Evolutionary conservation across 2,888 invertebrate species (phyloP).

Genomic region (Dolomedes plantarius): DNA sequence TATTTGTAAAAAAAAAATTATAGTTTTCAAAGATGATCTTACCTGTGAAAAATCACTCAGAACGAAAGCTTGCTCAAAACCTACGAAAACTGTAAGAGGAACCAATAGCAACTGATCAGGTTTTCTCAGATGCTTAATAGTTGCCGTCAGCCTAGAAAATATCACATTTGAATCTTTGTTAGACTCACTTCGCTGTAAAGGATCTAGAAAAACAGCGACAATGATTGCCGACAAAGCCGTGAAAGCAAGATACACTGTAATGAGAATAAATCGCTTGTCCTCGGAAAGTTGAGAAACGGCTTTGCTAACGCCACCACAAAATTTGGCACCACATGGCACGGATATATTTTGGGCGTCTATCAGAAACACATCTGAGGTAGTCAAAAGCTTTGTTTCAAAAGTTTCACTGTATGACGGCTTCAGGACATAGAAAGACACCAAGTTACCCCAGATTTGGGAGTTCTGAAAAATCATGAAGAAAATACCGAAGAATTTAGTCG

Average conservation of each 20-base stretch:
- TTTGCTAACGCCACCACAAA: slow-evolving; percentile 73
- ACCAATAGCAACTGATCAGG: slow-evolving; percentile 94
- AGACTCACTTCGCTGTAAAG: slow-evolving; percentile 78
- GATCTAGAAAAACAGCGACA: slow-evolving; percentile 91
- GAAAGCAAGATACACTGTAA: slow-evolving; percentile 91
- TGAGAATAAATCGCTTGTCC: slow-evolving; percentile 90
- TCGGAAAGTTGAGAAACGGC: slow-evolving; percentile 89
- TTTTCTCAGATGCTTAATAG: slow-evolving; percentile 91
- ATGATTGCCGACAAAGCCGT: slow-evolving; percentile 90
- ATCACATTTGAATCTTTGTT: not conserved
- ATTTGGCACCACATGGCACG: slow-evolving; percentile 68
- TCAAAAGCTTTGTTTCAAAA: not conserved
- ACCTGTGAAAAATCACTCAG: slow-evolving; percentile 83
- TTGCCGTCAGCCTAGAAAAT: slow-evolving; percentile 82
- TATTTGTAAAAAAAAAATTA: too few relatives aligned
- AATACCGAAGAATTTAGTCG: slow-evolving; percentile 97
- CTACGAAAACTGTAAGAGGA: slow-evolving; percentile 96
- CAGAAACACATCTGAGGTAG: not conserved
- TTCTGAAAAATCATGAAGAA: slow-evolving; percentile 99
- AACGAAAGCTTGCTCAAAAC: slow-evolving; percentile 97
- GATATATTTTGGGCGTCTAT: not conserved
- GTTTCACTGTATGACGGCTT: slow-evolving; percentile 34
- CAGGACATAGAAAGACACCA: slow-evolving; percentile 85
- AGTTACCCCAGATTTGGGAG: slow-evolving; percentile 97
- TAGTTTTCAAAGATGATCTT: too few relatives aligned